Evolutionary conservation across 1,140 invertebrate genomes (phyloP).

Genomic region (Paraescarpia echinospica): DNA sequence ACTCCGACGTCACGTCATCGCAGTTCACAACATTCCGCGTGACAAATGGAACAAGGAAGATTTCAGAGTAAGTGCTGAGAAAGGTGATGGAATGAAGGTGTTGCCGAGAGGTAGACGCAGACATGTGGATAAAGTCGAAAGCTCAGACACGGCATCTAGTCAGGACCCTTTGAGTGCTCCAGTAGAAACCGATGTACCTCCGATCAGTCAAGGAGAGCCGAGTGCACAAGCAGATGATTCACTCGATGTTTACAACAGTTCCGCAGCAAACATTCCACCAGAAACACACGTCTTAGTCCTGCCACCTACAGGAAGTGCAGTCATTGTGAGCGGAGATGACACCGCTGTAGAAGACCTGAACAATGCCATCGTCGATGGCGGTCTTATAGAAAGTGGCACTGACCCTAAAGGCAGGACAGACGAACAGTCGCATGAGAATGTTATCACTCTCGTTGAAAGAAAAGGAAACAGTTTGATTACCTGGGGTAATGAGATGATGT

Average conservation of each 20-base stretch:
- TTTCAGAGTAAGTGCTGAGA: conserved; percentile 58
- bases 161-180: neutral
- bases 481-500: neutral
- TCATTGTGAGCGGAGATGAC: neutral
- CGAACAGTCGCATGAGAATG: neutral
- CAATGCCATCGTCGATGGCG: neutral
- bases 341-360: neutral
- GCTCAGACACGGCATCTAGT: neutral
- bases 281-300: neutral
- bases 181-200: neutral
- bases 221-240: neutral
- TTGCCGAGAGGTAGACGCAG: neutral
- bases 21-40: conserved; percentile 57
- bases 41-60: conserved; percentile 56
- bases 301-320: neutral
- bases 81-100: conserved; percentile 46
- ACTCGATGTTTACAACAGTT: neutral
- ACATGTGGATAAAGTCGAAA: neutral
- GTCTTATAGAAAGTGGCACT: neutral
- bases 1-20: conserved; percentile 61
- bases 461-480: neutral
- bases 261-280: neutral
- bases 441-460: neutral
- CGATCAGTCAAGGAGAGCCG: neutral
- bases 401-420: neutral